Conservation (phyloP, 2,888 invertebrate species). For the Ptilodon capucinus region DNA sequence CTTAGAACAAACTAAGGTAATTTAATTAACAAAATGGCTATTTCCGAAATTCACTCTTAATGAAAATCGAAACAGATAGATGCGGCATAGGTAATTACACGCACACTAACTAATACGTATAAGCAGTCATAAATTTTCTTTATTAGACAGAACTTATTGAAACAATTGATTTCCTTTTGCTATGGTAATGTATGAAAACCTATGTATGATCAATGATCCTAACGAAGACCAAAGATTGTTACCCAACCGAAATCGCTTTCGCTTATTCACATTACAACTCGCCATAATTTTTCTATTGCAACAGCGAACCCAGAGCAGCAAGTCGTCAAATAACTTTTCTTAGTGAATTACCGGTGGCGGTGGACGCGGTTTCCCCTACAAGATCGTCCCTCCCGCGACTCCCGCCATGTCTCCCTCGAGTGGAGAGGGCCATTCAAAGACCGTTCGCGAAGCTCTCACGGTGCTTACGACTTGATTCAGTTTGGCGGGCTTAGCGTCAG, state of each 20-base stretch:
- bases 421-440: conserved; percentile 78
- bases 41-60: too few species aligned
- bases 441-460: conserved; percentile 78
- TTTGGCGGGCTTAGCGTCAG: conserved; percentile 75
- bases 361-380: conserved; percentile 78
- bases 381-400: conserved; percentile 76
- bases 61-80: too few species aligned
- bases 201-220: too few species aligned
- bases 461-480: conserved; percentile 64
- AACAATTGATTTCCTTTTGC: too few species aligned
- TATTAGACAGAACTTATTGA: too few species aligned
- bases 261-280: conserved; percentile 41
- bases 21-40: too few species aligned
- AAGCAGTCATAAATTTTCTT: too few species aligned
- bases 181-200: too few species aligned
- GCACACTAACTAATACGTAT: too few species aligned
- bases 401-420: conserved; percentile 74
- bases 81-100: too few species aligned
- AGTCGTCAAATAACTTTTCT: conserved; percentile 79
- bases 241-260: conserved; percentile 27
- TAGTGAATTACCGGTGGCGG: conserved; percentile 79
- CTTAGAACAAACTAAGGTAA: too few species aligned
- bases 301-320: conserved; percentile 56
- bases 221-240: not conserved
- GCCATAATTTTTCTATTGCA: conserved; percentile 64